These are phyloP conservation scores for Delphinus delphis DNA, from an alignment of 2,113 vertebrate species.

Conservation along the genomic window DNA sequence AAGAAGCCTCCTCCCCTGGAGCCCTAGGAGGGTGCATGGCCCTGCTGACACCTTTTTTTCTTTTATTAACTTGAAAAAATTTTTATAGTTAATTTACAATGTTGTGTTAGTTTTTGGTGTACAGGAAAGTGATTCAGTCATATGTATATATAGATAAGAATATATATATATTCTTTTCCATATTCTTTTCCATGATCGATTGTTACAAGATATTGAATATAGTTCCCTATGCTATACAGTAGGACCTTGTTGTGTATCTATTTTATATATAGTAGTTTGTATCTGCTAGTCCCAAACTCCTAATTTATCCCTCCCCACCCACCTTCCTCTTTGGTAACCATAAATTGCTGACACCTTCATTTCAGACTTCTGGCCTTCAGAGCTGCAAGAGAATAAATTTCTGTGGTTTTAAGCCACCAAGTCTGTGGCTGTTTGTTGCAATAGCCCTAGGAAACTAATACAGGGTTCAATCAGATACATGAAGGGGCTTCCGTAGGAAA, in stretches of 20 bases:
- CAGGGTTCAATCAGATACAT: not conserved
- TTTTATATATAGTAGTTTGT: not conserved
- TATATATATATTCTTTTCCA: not conserved
- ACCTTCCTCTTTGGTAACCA: not conserved
- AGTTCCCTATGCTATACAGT: not conserved
- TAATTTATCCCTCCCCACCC: not conserved
- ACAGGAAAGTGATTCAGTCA: not conserved
- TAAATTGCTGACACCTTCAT: not conserved
- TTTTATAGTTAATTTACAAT: not conserved
- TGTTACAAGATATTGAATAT: not conserved
- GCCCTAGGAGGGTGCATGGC: not conserved
- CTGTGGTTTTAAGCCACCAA: not conserved
- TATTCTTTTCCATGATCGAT: not conserved
- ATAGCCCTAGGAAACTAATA: not conserved
- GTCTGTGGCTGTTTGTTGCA: too few relatives aligned
- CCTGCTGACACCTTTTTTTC: not conserved
- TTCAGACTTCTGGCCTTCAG: not conserved
- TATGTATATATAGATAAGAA: not conserved
- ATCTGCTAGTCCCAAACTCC: not conserved
- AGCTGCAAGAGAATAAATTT: not conserved
- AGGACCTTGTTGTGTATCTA: not conserved
- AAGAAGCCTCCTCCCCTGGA: not conserved
- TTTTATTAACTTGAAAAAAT: not conserved
- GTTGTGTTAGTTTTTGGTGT: not conserved
- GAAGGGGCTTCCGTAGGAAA: not conserved